Conservation (phyloP, 1,140 invertebrate species). For the Pomacea maculata region DNA sequence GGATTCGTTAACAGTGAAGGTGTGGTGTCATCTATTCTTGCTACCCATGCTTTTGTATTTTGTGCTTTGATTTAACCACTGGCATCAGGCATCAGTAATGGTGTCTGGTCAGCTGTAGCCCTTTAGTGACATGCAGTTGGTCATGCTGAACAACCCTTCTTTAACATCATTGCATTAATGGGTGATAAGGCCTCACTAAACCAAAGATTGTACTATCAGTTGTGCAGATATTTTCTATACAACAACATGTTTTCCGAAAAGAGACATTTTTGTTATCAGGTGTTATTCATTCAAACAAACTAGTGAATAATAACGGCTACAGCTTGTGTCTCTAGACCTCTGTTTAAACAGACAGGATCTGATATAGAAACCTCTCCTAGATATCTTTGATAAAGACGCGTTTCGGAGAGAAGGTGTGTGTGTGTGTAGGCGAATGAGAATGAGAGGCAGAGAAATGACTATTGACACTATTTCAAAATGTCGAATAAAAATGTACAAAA, state of each 20-base stretch:
- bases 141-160: too few species aligned
- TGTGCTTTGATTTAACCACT: too few species aligned
- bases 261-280: background rate
- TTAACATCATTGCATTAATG: too few species aligned
- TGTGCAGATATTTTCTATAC: background rate
- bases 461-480: background rate
- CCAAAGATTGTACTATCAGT: too few species aligned
- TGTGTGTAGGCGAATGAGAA: background rate
- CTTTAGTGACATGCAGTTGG: too few species aligned
- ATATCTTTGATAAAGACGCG: background rate
- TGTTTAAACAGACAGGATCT: background rate
- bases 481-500: background rate
- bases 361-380: background rate
- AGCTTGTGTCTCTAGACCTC: background rate
- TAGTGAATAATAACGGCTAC: background rate
- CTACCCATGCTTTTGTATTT: too few species aligned
- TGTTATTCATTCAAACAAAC: background rate
- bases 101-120: too few species aligned
- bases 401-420: background rate
- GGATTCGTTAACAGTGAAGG: background rate
- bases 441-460: background rate
- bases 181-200: too few species aligned
- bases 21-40: too few species aligned
- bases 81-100: too few species aligned
- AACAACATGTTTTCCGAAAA: background rate